These are phyloP conservation scores for Oryzias melastigma DNA, from an alignment of 2,113 vertebrate species.

Conservation along the genomic window DNA sequence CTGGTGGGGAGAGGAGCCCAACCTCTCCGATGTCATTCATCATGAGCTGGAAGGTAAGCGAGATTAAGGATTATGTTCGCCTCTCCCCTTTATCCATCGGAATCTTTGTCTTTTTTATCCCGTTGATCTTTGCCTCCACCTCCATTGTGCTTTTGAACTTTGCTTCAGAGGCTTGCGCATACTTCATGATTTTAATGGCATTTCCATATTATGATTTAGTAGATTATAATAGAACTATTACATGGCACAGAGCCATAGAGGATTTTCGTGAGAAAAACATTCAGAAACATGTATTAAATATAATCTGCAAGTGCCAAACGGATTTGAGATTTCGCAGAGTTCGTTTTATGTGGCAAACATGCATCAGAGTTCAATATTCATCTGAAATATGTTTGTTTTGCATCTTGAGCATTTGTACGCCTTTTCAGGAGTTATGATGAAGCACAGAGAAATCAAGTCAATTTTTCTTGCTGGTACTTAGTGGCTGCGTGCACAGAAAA, in stretches of 20 bases:
- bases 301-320: conserved; percentile 9
- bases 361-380: conserved; percentile 13
- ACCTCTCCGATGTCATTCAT: conserved; percentile 92
- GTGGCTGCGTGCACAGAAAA: conserved; percentile 46
- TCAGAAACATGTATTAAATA: conserved; percentile 22
- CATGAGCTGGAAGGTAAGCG: conserved; percentile 93
- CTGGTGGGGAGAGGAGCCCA: conserved; percentile 98
- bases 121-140: conserved; percentile 20
- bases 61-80: conserved; percentile 25
- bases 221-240: conserved; percentile 27
- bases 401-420: conserved; percentile 51
- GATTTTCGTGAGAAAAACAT: conserved; percentile 24
- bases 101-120: conserved; percentile 33
- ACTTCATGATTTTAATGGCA: conserved; percentile 21
- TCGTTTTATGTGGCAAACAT: conserved; percentile 21
- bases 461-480: conserved; percentile 34
- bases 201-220: conserved; percentile 29
- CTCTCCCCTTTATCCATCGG: conserved; percentile 22
- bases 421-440: conserved; percentile 54
- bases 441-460: conserved; percentile 31
- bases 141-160: conserved; percentile 32
- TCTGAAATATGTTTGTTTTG: conserved; percentile 58
- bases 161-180: conserved; percentile 27
- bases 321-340: conserved; percentile 2
- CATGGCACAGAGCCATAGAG: background rate